Evolutionary conservation across 37 sponge, comb jelly and placozoan species (phyloP).

Genomic region (Dysidea cf. avara): DNA sequence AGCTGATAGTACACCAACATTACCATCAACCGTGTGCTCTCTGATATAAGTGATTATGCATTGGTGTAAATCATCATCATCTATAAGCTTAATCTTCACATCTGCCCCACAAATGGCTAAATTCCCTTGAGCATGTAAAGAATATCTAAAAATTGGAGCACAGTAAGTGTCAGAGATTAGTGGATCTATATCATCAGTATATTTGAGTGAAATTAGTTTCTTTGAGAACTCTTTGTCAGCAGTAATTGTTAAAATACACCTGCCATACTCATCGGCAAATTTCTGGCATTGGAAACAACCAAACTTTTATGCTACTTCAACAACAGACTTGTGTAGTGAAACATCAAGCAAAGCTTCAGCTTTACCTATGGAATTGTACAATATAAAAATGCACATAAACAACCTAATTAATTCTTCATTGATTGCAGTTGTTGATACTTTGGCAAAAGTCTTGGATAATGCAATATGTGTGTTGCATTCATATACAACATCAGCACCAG

Average conservation of each 20-base stretch:
- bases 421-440: too few relatives aligned
- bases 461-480: too few relatives aligned
- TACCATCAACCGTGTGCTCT: slow-evolving; percentile 6
- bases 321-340: too few relatives aligned
- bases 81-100: slow-evolving; percentile 46
- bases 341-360: too few relatives aligned
- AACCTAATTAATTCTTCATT: too few relatives aligned
- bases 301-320: too few relatives aligned
- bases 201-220: slow-evolving; percentile 34
- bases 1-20: slow-evolving; percentile 41
- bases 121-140: slow-evolving; percentile 75
- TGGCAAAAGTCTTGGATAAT: too few relatives aligned
- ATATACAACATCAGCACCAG: too few relatives aligned
- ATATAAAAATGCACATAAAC: too few relatives aligned
- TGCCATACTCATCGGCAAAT: slow-evolving; percentile 56
- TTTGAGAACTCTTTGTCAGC: slow-evolving; percentile 66
- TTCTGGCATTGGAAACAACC: not conserved
- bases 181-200: slow-evolving; percentile 32
- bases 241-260: slow-evolving; percentile 64
- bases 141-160: slow-evolving; percentile 6
- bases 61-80: slow-evolving; percentile 21
- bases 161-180: slow-evolving; percentile 7
- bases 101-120: slow-evolving; percentile 66
- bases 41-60: slow-evolving; percentile 24
- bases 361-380: too few relatives aligned